Base-by-base conservation (phyloP, 1,140 invertebrate species). In the Eupeodes corollae region DNA sequence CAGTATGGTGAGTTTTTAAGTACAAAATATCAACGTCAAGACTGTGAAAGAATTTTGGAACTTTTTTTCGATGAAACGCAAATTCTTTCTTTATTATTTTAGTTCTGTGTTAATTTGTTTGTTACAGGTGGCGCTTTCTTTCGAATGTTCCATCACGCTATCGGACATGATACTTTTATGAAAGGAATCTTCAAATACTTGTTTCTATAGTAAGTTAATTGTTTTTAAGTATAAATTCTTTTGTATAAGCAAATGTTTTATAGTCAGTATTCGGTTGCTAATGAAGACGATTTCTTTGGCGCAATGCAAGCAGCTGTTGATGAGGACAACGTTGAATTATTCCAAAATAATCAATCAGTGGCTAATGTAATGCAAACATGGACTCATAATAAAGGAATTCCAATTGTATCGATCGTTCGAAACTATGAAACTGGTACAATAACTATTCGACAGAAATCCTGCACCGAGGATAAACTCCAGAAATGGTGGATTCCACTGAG, bases 1-100 rank as follows among this genome's bases (percentile, higher is more conserved):
- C 75, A 76, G 42, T 78, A 80, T 67, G 72, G 77, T 79, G 61
- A 67, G 26, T 34, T n/a, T n/a, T n/a, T n/a, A n/a, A n/a, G n/a
- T n/a, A n/a, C n/a, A n/a, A n/a, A n/a, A n/a, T n/a, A n/a, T n/a
- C n/a, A n/a, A n/a, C n/a, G n/a, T n/a, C n/a, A n/a, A n/a, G n/a
- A n/a, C n/a, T n/a, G n/a, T n/a, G n/a, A n/a, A n/a, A n/a, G n/a
- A n/a, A n/a, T n/a, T n/a, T n/a, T n/a, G n/a, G n/a, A n/a, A n/a
- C n/a, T n/a, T n/a, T n/a, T n/a, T n/a, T n/a, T n/a, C n/a, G n/a
- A n/a, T n/a, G n/a, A n/a, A n/a, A n/a, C n/a, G n/a, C n/a, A n/a
- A n/a, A n/a, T n/a, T n/a, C n/a, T n/a, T n/a, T n/a, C n/a, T n/a
- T n/a, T n/a, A n/a, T n/a, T n/a, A n/a, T n/a, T n/a, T n/a, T n/a